Evolutionary conservation across 2,888 invertebrate species (phyloP), one percentile per base, ranked within the genome.

Genomic region (Clepsis dumicolana): DNA sequence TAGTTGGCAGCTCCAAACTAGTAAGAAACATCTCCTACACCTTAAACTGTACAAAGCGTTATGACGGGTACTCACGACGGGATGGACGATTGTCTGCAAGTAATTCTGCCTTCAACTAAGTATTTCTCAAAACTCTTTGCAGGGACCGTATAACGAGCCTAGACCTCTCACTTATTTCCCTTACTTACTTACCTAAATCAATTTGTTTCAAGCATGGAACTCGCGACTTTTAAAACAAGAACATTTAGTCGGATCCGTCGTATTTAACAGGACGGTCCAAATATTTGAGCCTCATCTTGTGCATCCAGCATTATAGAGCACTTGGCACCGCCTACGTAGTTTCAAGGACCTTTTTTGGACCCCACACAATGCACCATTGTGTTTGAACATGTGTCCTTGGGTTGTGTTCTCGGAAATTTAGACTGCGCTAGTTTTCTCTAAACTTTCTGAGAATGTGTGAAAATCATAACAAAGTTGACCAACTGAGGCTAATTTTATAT

Each of bases 321-420:
- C 54, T 48, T 54, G 65, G 61, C 65, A 25, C 38, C 78, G 74
- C 81, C 81, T 77, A 80, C 81, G 72, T 76, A 64, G 53, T 69
- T 72, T 68, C 66, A 64, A 62, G 64, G 72, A 76, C 73, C 73
- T 77, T 80, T 81, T 74, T 66, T 76, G 77, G 83, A 83, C 83
- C 83, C 61, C 83, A 82, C 83, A 79, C 80, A 77, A 73, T 72
- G 76, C 50, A 16, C 50, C 59, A 52, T 60, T 64, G 53, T 60
- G 62, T 32, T 25, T 65, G 72, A 67, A 70, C 63, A 61, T 67
- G 61, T 67, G 61, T 64, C 73, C 70, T 72, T 72, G 64, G 61
- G 50, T 59, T 61, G 44, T 65, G 52, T 66, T 66, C 61, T 66
- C 21, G 24, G 65, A 61, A 65, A 57, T 12, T 48, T 25, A 48